Evolutionary conservation across 37 sponge, comb jelly and placozoan species (phyloP), one percentile per base, ranked within the genome.

Genomic region (Tethya wilhelma): DNA sequence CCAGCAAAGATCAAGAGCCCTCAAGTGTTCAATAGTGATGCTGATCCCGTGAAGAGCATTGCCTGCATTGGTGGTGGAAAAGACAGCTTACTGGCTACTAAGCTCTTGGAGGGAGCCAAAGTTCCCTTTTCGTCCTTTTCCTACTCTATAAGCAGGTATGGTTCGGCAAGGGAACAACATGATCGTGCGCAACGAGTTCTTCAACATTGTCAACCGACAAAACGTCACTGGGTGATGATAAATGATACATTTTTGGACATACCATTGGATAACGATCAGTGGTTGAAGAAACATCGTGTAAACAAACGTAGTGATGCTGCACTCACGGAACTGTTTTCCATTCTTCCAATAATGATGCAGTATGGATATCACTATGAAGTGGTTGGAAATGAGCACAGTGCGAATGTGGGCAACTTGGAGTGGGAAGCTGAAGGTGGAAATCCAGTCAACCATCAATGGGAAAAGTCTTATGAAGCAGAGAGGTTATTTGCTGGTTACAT

Each of bases 381-480:
- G 14, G 28, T 60, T 23, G 77, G 41, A 1, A 59, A 76, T 34
- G 77, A 76, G 43, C 62, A 44, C 41, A 76, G 77, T 76, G 62
- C 77, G 41, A 76, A 76, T 34, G 43, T 34, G 2, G 77, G 77
- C 20, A 76, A 76, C 44, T 31, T 76, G 62, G 43, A 41, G 44
- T 76, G 77, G 77, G 77, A 59, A 14, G 37, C 31, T 9, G 28
- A n/a, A 23, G n/a, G n/a, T n/a, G 77, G 77, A 12, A 44, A 60
- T 25, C 64, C 59, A 12, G 60, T 76, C 63, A 76, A 76, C 77
- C 77, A 76, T 34, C 77, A 76, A 43, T 76, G 62, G 62, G 62
- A 38, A 3, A 76, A 76, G 43, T 62, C 63, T 2, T 41, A 25
- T 22, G 77, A 59, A 29, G 41, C 42, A 14, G 77, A 76, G 40